phyloP scores from a whole-genome alignment of 2,113 vertebrate genomes.

The Tetrao urogallus region DNA sequence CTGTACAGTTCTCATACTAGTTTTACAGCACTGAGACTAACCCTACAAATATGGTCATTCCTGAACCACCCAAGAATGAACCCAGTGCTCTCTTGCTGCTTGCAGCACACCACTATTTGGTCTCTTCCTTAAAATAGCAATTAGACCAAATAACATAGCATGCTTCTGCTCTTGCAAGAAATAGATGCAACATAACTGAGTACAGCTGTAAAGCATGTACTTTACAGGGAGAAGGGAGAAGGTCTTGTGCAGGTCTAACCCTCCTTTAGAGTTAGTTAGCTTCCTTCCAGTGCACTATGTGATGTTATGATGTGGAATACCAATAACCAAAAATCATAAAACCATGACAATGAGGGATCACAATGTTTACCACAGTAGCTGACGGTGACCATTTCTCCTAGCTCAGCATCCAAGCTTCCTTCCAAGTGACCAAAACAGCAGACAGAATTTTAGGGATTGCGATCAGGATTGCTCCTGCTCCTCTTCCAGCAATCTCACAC shows the following conservation, averaged over 20 bases:
- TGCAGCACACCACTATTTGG: neutral
- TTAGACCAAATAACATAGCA: neutral
- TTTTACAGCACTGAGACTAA: neutral
- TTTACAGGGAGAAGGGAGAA: no score
- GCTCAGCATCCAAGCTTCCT: neutral
- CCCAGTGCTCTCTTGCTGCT: neutral
- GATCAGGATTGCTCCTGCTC: neutral
- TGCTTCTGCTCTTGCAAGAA: neutral
- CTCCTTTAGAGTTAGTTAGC: neutral
- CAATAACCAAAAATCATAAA: no score
- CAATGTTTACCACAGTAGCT: neutral
- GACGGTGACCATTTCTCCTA: neutral
- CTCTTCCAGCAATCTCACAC: neutral
- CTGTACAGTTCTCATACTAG: neutral
- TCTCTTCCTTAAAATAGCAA: neutral
- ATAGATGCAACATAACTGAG: neutral
- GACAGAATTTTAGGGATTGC: neutral
- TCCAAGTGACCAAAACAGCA: neutral
- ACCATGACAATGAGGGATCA: neutral
- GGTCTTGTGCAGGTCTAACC: accelerated
- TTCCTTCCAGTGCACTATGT: neutral
- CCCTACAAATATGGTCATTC: neutral
- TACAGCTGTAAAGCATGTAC: neutral
- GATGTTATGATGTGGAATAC: no score
- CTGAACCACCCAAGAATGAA: neutral